Evolutionary conservation across 2,113 vertebrate species (phyloP).

Genomic region (Phocoena phocoena): DNA sequence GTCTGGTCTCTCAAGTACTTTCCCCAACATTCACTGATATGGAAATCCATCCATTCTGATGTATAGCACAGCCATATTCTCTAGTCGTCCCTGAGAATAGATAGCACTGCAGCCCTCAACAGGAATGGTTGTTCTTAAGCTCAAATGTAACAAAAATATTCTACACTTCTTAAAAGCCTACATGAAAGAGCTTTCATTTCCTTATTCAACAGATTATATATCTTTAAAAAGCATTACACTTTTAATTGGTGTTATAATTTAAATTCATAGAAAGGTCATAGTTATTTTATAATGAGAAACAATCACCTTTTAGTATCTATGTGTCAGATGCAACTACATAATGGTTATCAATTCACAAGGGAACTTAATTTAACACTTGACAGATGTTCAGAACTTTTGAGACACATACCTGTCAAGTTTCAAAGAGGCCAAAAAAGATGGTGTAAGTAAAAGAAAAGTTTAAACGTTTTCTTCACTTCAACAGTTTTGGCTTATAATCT

Average conservation of each 20-base stretch:
- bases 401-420: constrained; percentile 65
- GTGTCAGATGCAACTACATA: constrained; percentile 31
- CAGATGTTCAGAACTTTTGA: constrained; percentile 64
- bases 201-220: not conserved
- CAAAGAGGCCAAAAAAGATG: constrained; percentile 63
- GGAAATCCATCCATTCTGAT: not conserved
- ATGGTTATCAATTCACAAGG: constrained; percentile 23
- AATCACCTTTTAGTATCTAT: constrained; percentile 10
- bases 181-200: not conserved
- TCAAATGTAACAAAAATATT: constrained; percentile 34
- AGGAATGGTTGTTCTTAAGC: not conserved
- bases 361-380: constrained; percentile 63
- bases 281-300: constrained; percentile 60
- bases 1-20: not conserved
- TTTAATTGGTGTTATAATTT: constrained; percentile 31
- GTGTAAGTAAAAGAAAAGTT: constrained; percentile 54
- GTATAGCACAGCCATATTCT: not conserved
- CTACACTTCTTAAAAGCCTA: constrained; percentile 11
- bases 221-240: not conserved
- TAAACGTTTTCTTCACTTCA: constrained; percentile 67
- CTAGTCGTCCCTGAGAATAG: not conserved
- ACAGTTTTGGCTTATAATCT: constrained; percentile 54
- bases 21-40: not conserved
- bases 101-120: not conserved
- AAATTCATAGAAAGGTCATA: constrained; percentile 14